Evolutionary conservation across 2,888 invertebrate species (phyloP), one percentile per base, ranked within the genome.

Genomic region (Drosophila quinaria): DNA sequence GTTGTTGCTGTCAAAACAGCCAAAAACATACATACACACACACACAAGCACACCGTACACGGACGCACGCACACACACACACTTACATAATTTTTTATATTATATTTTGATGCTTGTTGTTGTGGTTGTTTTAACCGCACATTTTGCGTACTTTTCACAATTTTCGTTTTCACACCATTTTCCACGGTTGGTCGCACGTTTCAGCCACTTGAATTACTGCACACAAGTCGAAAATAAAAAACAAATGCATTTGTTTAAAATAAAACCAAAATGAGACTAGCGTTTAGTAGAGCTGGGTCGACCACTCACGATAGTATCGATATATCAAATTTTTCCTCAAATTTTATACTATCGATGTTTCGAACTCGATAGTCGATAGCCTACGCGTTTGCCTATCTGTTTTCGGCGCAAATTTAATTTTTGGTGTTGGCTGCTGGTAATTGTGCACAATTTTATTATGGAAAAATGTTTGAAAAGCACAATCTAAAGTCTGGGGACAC

Each of bases 201-300:
- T 50, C 22, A 44, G 61, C 17, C 65, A 74, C 63, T 74, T 67
- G 11, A 59, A 61, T 70, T 63, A 65, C 50, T 74, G 65, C 66
- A 80, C 74, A 70, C 69, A 68, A 78, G 54, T 66, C 70, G 52
- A 80, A 80, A 86, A 83, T 70, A 85, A 86, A 83, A 81, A 83
- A 82, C 78, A 82, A 86, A 83, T 74, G 74, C 81, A 83, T 83
- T 79, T 81, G 87, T 84, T 81, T 81, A 82, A 81, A 82, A 85
- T 80, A 85, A 81, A 81, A 81, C 77, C 74, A 80, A 79, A 79
- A 77, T 79, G 79, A 78, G 74, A 79, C 74, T 79, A 69, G 80
- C 80, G 76, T 70, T 78, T n/a, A n/a, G n/a, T n/a, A 22, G 19
- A 19, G 19, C 19, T 19, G 19, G 19, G n/a, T n/a, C n/a, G n/a